Conservation (phyloP, 2,888 invertebrate genomes). For the Macrosiphum euphorbiae region DNA sequence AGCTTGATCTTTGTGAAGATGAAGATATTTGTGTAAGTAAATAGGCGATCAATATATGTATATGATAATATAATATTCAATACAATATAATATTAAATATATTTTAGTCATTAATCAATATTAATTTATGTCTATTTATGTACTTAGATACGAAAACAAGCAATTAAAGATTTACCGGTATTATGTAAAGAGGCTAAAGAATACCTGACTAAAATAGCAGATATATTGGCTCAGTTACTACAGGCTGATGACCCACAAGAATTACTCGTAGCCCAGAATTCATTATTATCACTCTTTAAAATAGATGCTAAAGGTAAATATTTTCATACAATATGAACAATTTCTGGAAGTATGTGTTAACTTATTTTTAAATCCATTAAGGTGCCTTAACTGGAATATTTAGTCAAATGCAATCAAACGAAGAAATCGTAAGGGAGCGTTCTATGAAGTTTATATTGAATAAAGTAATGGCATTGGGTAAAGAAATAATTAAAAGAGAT, state of each 20-base stretch:
- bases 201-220: conserved; percentile 88
- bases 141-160: conserved; percentile 90
- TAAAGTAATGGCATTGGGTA: conserved; percentile 84
- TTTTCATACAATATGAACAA: background rate
- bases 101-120: conserved; percentile 3
- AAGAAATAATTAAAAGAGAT: conserved; percentile 84
- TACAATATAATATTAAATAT: background rate
- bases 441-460: conserved; percentile 89
- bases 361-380: conserved; percentile 67
- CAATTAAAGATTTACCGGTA: conserved; percentile 89
- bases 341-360: conserved; percentile 8
- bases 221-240: conserved; percentile 90
- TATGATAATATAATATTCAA: background rate
- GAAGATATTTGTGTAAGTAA: conserved; percentile 87
- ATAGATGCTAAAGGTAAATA: conserved; percentile 77
- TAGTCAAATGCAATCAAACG: conserved; percentile 78
- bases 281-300: conserved; percentile 83
- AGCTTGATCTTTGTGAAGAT: conserved; percentile 95
- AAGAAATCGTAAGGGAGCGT: conserved; percentile 85
- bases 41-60: background rate
- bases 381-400: conserved; percentile 79
- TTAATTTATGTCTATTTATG: background rate
- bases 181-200: conserved; percentile 89
- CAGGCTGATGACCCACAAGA: conserved; percentile 89
- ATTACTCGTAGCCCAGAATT: conserved; percentile 85